Base-by-base conservation (phyloP, 2,888 invertebrate genomes). In the Troides oblongomaculatus region DNA sequence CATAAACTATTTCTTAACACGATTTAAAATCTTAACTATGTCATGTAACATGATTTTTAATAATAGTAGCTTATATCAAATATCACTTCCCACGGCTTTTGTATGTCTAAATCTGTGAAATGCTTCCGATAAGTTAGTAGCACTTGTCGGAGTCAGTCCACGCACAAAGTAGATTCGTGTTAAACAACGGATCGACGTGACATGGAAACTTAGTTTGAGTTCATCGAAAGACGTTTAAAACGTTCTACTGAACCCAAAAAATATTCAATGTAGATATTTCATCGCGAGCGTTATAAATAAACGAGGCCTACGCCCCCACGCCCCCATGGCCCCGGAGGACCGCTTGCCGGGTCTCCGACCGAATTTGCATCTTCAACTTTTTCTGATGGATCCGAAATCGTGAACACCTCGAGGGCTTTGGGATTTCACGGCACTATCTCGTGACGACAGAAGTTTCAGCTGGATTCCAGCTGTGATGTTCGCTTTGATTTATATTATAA, bases 231-330 rank as follows among this genome's bases (percentile, higher is more conserved):
- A 50, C 53, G 8, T 53, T 53, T 5, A 61, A 58, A 18, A 56
- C 12, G 36, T 53, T 58, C 23, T 62, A 61, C 65, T 8, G 60
- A 67, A 62, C 57, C 58, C 62, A 14, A 61, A 64, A 76, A 53
- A 80, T 77, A 78, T 79, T 78, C 78, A 77, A 77, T 80, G 83
- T 82, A 78, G 81, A 83, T 84, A 80, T 83, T 80, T 81, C 82
- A 85, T 84, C 79, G 80, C 77, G 74, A 77, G 78, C 74, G 84
- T 78, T 76, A 84, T 84, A 85, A 82, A 83, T 83, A 84, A 83
- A 77, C 78, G 79, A 72, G 72, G 75, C 76, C 74, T 74, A 75
- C 76, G 74, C 21, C 21, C 76, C 74, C 74, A 75, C 76, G 74
- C 72, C 67, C 72, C 59, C 75, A 62, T 72, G 72, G 72, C 80